Evolutionary conservation across 2,113 vertebrate species (phyloP).

Genomic region (Otocyon megalotis): DNA sequence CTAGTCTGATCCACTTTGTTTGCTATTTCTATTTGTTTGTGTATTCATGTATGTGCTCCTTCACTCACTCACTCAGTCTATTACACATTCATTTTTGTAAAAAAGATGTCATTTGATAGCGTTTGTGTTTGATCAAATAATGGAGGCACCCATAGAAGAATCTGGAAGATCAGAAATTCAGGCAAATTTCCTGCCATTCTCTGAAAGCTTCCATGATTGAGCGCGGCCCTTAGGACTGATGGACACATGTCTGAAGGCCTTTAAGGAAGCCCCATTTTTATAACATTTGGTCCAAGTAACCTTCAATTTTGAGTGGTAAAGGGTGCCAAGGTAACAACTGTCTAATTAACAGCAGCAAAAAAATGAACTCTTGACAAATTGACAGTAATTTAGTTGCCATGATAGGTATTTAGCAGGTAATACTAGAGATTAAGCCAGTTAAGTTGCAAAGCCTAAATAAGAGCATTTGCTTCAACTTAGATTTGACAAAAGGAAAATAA

Average conservation of each 20-base stretch:
- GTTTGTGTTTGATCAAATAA: background rate
- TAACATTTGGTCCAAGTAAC: background rate
- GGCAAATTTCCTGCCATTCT: background rate
- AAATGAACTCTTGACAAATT: background rate
- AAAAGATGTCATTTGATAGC: background rate
- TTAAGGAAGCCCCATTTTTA: background rate
- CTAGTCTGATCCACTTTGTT: background rate
- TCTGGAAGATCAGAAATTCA: background rate
- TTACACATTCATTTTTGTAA: constrained; percentile 16
- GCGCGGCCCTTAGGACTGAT: background rate
- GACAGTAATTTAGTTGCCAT: background rate
- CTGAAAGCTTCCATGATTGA: background rate
- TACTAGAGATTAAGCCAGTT: background rate
- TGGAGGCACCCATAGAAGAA: background rate
- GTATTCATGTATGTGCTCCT: background rate
- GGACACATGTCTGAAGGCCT: background rate
- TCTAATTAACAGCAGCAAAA: background rate
- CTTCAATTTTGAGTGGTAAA: background rate
- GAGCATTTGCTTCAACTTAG: constrained; percentile 58
- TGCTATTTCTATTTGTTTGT: background rate
- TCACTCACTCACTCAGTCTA: background rate
- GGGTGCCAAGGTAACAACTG: background rate
- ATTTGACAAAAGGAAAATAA: constrained; percentile 70
- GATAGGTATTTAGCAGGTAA: background rate
- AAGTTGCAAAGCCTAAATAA: background rate